phyloP scores from a whole-genome alignment of 2,797 vertebrate species.

The Hirundo rustica region DNA sequence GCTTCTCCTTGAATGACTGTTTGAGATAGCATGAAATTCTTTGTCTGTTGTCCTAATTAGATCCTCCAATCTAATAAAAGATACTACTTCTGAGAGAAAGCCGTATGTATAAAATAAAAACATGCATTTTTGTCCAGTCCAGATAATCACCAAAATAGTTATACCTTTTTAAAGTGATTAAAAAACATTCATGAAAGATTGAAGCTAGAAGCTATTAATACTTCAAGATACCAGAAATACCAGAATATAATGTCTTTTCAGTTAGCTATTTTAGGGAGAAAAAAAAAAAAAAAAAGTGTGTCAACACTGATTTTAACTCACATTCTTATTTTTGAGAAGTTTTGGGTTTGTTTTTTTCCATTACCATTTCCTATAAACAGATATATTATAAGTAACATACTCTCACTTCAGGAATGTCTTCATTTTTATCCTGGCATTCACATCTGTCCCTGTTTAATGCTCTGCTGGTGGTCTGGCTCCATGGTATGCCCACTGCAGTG shows the following conservation, averaged over 20 bases:
- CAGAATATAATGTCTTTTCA: background rate
- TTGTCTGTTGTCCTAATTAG: background rate
- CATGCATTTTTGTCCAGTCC: background rate
- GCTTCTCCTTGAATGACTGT: background rate
- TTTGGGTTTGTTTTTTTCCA: background rate
- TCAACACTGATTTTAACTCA: conserved; percentile 5
- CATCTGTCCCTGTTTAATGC: conserved; percentile 83
- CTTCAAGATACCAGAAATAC: background rate
- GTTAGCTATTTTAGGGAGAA: background rate
- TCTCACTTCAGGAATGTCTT: conserved; percentile 68
- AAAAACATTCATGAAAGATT: background rate
- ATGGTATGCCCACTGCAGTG: conserved; percentile 81
- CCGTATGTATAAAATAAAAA: background rate
- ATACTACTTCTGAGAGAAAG: background rate
- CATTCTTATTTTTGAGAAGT: conserved; percentile 32
- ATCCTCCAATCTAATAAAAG: background rate
- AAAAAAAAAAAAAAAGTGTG: background rate
- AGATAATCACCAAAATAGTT: background rate
- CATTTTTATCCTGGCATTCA: conserved; percentile 73
- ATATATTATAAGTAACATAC: conserved; percentile 60
- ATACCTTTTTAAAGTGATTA: background rate
- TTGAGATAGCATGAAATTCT: background rate
- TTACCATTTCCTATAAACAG: conserved; percentile 55
- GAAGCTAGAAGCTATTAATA: background rate
- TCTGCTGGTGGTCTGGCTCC: conserved; percentile 82